These are phyloP conservation scores for Dasyurus viverrinus DNA, from an alignment of 2,113 vertebrate species.

Conservation along the genomic window DNA sequence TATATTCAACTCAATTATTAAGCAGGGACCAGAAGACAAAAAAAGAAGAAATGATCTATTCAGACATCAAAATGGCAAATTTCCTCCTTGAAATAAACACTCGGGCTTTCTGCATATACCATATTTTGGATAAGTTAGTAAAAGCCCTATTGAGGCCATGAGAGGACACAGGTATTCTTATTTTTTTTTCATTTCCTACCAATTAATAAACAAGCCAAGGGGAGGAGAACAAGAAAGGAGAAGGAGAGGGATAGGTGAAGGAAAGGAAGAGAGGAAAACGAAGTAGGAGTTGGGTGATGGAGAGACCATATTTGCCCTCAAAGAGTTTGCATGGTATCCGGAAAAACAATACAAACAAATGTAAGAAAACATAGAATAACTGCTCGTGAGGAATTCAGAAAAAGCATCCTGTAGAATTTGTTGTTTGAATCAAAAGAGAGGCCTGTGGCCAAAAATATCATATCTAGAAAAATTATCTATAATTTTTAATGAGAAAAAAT, in stretches of 20 bases:
- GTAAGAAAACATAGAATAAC: neutral
- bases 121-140: neutral
- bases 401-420: neutral
- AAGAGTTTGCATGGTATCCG: neutral
- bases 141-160: neutral
- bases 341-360: neutral
- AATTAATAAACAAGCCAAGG: neutral
- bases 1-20: neutral
- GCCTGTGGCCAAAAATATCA: too few species aligned
- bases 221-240: too few species aligned
- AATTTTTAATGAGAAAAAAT: too few species aligned
- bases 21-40: neutral
- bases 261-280: neutral
- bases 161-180: neutral
- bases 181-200: neutral
- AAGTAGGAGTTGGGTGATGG: neutral
- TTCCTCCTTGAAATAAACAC: neutral
- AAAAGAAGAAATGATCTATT: neutral
- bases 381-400: neutral
- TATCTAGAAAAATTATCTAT: too few species aligned
- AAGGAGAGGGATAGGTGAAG: neutral
- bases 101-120: neutral
- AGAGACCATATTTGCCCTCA: neutral
- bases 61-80: neutral
- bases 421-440: neutral